These are phyloP conservation scores for Nothobranchius kuhntae DNA, from an alignment of 2,113 vertebrate species.

Conservation along the genomic window DNA sequence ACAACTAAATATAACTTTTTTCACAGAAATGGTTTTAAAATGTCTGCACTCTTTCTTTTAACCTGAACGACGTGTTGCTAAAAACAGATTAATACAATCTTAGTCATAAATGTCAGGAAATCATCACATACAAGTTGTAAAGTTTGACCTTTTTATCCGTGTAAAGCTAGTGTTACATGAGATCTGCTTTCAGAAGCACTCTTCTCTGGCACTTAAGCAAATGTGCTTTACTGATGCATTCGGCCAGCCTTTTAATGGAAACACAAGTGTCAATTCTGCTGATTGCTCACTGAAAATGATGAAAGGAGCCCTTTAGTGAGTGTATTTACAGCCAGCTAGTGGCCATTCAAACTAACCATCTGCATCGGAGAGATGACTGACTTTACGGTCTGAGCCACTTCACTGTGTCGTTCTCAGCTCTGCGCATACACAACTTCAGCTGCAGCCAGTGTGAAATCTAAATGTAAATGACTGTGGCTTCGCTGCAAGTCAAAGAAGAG, in stretches of 20 bases:
- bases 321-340: neutral
- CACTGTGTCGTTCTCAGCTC: constrained; percentile 33
- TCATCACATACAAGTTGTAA: constrained; percentile 17
- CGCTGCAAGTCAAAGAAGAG: constrained; percentile 23
- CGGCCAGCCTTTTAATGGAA: constrained; percentile 32
- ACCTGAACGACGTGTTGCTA: neutral
- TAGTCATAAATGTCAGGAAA: constrained; percentile 18
- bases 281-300: constrained; percentile 34
- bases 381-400: constrained; percentile 39
- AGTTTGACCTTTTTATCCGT: constrained; percentile 31
- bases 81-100: too few species aligned
- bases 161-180: constrained; percentile 30
- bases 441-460: constrained; percentile 52
- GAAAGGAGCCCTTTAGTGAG: constrained; percentile 42
- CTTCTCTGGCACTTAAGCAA: constrained; percentile 49
- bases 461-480: constrained; percentile 60
- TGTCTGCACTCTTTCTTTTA: too few species aligned
- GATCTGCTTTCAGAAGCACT: constrained; percentile 28
- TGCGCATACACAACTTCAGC: constrained; percentile 33
- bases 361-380: constrained; percentile 42
- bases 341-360: constrained; percentile 36
- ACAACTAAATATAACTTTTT: too few species aligned
- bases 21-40: too few species aligned
- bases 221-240: constrained; percentile 51
- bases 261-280: constrained; percentile 45